Percentiles rank a stretch among this genome's conserved stretches.
Conservation (phyloP, 2,888 invertebrate species). For the Germaria angustata region DNA sequence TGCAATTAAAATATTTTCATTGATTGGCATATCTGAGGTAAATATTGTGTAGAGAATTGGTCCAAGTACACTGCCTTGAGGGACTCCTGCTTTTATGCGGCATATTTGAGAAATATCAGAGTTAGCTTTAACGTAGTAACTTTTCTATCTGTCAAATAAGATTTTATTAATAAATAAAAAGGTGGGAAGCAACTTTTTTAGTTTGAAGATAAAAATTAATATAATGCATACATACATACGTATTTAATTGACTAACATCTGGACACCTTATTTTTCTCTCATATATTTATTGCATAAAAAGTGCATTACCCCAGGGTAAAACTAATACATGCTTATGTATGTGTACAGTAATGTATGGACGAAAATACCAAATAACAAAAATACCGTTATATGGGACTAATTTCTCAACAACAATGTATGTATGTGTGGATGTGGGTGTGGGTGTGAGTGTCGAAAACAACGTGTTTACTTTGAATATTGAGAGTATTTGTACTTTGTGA, state of each 20-base stretch:
- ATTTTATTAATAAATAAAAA: too few relatives aligned
- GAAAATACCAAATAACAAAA: conserved; percentile 16
- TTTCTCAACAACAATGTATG: not conserved
- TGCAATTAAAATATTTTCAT: too few relatives aligned
- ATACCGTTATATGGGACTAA: conserved; percentile 34
- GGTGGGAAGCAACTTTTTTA: too few relatives aligned
- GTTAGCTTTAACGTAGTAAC: too few relatives aligned
- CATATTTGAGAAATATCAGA: too few relatives aligned
- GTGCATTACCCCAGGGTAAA: conserved; percentile 17
- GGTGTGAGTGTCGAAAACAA: not conserved
- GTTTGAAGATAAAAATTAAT: too few relatives aligned
- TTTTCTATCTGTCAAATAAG: too few relatives aligned
- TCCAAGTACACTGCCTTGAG: too few relatives aligned
- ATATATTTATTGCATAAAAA: conserved; percentile 7
- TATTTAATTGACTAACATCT: not conserved
- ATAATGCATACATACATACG: too few relatives aligned
- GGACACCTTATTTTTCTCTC: conserved; percentile 7
- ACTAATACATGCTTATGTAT: not conserved
- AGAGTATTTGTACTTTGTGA: not conserved
- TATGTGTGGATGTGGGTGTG: not conserved
- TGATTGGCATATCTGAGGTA: too few relatives aligned
- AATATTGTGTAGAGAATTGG: too few relatives aligned
- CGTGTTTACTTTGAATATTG: conserved; percentile 6
- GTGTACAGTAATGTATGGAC: not conserved
- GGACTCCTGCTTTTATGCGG: too few relatives aligned